Evolutionary conservation across 92 coral and sea anemone species (phyloP).

Genomic region (Siderastrea siderea): DNA sequence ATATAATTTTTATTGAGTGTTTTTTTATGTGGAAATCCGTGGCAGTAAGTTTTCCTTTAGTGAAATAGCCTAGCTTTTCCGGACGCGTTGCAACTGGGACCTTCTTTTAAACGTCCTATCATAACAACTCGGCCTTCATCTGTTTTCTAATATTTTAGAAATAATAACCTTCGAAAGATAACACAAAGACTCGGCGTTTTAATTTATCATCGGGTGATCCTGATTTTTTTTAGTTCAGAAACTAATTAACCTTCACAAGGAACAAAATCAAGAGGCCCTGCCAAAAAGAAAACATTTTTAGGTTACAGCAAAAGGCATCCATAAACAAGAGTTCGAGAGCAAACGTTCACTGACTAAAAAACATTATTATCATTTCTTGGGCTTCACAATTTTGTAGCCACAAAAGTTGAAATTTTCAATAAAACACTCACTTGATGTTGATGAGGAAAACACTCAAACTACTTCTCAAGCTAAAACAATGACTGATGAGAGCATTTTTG

Average conservation of each 20-base stretch:
- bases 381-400: slow-evolving; percentile 27
- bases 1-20: too few species aligned
- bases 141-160: too few species aligned
- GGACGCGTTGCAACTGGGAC: too few species aligned
- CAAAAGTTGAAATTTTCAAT: slow-evolving; percentile 48
- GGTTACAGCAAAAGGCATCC: slow-evolving; percentile 20
- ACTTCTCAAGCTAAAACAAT: slow-evolving; percentile 14
- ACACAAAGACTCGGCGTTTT: too few species aligned
- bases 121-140: too few species aligned
- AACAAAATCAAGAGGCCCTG: slow-evolving; percentile 46
- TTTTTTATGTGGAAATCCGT: too few species aligned
- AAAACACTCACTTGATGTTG: slow-evolving; percentile 18
- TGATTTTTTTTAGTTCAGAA: not conserved
- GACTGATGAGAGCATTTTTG: slow-evolving; percentile 45
- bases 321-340: slow-evolving; percentile 7
- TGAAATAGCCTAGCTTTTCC: too few species aligned
- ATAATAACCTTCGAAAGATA: too few species aligned
- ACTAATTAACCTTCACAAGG: slow-evolving; percentile 46
- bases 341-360: slow-evolving; percentile 12
- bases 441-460: not conserved
- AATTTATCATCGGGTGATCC: too few species aligned
- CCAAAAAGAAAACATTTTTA: slow-evolving; percentile 15
- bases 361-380: slow-evolving; percentile 30
- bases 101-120: too few species aligned
- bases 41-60: too few species aligned